Conservation (phyloP, 2,113 vertebrate species). For the Neopipo cinnamomea region DNA sequence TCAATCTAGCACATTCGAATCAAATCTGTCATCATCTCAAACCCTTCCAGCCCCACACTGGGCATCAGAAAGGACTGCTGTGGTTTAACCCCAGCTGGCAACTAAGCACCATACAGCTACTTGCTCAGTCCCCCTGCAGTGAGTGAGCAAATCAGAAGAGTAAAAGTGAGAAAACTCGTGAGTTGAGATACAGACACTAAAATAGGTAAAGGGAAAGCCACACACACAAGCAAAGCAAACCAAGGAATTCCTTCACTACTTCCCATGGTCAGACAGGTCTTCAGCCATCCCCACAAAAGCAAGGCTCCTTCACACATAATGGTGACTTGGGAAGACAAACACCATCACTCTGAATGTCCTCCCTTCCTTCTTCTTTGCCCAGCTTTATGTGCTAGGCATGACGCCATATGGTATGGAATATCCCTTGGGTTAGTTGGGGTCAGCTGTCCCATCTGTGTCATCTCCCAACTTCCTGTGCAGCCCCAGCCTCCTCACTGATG, state of each 20-base stretch:
- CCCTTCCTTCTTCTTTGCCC: not conserved
- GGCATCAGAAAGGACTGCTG: not conserved
- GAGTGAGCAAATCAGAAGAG: not conserved
- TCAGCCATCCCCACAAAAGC: not conserved
- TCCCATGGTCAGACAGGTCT: not conserved
- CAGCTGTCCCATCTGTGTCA: not conserved
- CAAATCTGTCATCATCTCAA: not conserved
- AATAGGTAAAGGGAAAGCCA: not conserved
- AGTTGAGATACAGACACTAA: not conserved
- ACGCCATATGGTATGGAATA: not conserved
- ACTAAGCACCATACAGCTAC: fast-evolving
- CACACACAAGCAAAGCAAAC: not conserved
- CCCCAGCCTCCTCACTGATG: not conserved
- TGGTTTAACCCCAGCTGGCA: not conserved
- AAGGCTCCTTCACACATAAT: not conserved
- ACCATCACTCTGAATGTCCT: not conserved
- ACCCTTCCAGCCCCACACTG: not conserved
- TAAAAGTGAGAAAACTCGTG: not conserved
- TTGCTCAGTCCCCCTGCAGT: fast-evolving
- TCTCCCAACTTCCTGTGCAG: not conserved
- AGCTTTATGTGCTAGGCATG: not conserved
- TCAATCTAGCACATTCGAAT: not conserved
- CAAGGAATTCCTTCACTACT: not conserved
- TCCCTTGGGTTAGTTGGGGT: not conserved
- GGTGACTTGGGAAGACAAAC: not conserved